Evolutionary conservation across 2,797 vertebrate genomes (phyloP).

Genomic region (Gadopsis bispinosus): DNA sequence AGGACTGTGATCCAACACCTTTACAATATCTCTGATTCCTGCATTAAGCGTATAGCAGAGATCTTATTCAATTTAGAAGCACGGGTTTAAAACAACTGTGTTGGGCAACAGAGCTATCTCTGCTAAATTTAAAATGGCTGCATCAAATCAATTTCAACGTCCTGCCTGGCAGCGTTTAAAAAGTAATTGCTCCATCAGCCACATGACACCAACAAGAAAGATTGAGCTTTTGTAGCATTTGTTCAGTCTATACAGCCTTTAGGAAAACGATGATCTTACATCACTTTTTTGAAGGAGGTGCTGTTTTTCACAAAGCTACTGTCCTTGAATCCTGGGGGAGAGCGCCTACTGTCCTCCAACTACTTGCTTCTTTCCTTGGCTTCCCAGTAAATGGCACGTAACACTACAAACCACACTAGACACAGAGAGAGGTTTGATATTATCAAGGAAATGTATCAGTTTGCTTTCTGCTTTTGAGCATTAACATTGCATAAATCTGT

Average conservation of each 20-base stretch:
- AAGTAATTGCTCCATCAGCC: conserved; percentile 61
- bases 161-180: conserved; percentile 56
- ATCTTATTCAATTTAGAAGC: conserved; percentile 45
- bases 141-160: conserved; percentile 64
- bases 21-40: conserved; percentile 2
- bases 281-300: conserved; percentile 51
- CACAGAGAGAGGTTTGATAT: conserved; percentile 43
- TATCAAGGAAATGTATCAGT: conserved; percentile 33
- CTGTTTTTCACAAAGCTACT: conserved; percentile 53
- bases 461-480: conserved; percentile 25
- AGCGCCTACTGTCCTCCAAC: conserved; percentile 46
- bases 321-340: conserved; percentile 66
- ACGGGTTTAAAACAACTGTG: conserved; percentile 34
- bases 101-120: conserved; percentile 38
- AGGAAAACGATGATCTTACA: conserved; percentile 56
- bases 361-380: conserved; percentile 64
- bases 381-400: conserved; percentile 68
- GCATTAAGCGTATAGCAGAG: conserved; percentile 13
- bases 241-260: conserved; percentile 30
- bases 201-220: conserved; percentile 53
- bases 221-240: conserved; percentile 14
- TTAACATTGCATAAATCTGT: conserved; percentile 2
- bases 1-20: conserved; percentile 19
- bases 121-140: conserved; percentile 61
- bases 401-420: conserved; percentile 47